Evolutionary conservation across 2,888 invertebrate species (phyloP), one percentile per base, ranked within the genome.

Genomic region (Agrochola circellaris): DNA sequence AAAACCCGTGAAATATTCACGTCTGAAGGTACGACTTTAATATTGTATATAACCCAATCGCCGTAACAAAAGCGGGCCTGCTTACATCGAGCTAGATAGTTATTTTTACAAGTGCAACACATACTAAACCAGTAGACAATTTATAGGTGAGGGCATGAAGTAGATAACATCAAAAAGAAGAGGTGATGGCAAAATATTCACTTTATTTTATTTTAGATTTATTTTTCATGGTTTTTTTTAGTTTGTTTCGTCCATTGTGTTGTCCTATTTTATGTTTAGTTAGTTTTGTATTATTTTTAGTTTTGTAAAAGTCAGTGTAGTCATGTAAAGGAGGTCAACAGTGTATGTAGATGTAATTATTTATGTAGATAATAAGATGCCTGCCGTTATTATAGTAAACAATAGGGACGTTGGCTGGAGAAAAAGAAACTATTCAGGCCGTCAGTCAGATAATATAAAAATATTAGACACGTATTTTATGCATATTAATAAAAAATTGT

Each of bases 41-140:
- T 20, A 51, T 51, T 20, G 20, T 17, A 20, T 51, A 51, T 51
- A 51, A 7, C 17, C 20, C 48, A 20, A 2, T 0, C 20, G 51
- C 51, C 34, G 34, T 34, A 34, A 34, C 34, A 5, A 34, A 20
- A 51, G 8, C 20, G 51, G 20, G 8, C 7, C 6, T 6, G 48
- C 7, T 51, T 51, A 51, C 20, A 7, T 17, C 17, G 1, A 0
- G 20, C 20, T 51, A 23, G 51, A 51, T 51, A 56, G 26, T 56
- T 80, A 69, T 86, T 85, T 84, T 84, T 71, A 69, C 79, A 85
- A 77, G 75, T 84, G 82, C 87, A 86, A 77, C 68, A 75, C 61
- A 56, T 6, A 62, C n/a, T 23, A 30, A 60, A 42, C 38, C 38
- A 13, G 51, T 79, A 75, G 51, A 71, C 2, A 58, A 72, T 38